phyloP scores from a whole-genome alignment of 2,888 invertebrate species.

The Drosophila diplacantha region DNA sequence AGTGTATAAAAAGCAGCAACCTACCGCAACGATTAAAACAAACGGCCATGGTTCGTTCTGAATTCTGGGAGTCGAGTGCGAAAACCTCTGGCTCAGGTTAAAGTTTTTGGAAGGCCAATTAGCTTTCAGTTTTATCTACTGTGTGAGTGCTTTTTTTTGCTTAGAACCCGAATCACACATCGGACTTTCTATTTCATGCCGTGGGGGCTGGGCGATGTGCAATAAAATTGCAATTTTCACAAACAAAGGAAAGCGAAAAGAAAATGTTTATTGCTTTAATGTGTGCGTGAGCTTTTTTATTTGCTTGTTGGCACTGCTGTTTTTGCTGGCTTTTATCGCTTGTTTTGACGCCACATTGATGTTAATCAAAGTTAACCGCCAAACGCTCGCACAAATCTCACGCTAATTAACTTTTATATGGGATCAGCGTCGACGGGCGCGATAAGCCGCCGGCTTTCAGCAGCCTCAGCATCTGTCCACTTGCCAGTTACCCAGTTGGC shows the following conservation, averaged over 20 bases:
- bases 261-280: conserved; percentile 25
- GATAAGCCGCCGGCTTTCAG: conserved; percentile 52
- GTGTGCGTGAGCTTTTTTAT: conserved; percentile 23
- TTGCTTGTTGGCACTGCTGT: conserved; percentile 21
- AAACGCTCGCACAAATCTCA: conserved; percentile 54
- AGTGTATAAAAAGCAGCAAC: conserved; percentile 42
- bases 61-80: conserved; percentile 51
- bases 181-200: conserved; percentile 62
- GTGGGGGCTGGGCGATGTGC: conserved; percentile 57
- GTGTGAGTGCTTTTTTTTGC: conserved; percentile 7
- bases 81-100: conserved; percentile 38
- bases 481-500: conserved; percentile 11
- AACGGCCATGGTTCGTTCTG: conserved; percentile 51
- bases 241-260: conserved; percentile 67
- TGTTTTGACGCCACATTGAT: conserved; percentile 47
- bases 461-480: conserved; percentile 16
- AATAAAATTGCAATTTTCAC: conserved; percentile 64
- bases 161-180: conserved; percentile 30
- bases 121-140: conserved; percentile 59
- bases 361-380: conserved; percentile 56
- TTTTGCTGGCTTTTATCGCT: conserved; percentile 21
- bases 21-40: conserved; percentile 27
- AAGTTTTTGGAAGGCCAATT: conserved; percentile 30
- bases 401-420: conserved; percentile 61
- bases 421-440: conserved; percentile 39